A percentile compares a stretch with the other conserved stretches of the same genome.
Conservation (phyloP, 1,140 invertebrate genomes). For the Pollicipes pollicipes region DNA sequence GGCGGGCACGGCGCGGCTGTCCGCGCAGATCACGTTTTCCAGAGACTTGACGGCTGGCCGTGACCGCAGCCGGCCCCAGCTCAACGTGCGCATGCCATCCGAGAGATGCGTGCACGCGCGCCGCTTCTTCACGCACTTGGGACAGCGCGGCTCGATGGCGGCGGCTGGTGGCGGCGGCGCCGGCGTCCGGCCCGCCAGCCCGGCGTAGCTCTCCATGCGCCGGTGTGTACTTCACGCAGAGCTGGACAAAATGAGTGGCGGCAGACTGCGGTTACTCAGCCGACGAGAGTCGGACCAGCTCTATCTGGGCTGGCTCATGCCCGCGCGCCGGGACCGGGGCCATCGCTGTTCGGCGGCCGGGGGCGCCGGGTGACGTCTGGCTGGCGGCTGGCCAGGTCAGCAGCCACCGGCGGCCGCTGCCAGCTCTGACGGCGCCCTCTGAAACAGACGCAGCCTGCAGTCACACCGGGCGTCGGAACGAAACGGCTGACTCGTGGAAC, state of each 20-base stretch:
- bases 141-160: not conserved
- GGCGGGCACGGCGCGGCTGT: not conserved
- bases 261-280: not conserved
- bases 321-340: too few species aligned
- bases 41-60: not conserved
- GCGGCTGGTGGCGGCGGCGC: too few species aligned
- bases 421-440: not conserved
- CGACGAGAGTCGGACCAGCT: not conserved
- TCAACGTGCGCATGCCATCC: not conserved
- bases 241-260: not conserved
- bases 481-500: too few species aligned
- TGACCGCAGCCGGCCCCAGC: not conserved
- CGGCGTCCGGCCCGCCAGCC: not conserved
- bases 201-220: not conserved
- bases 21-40: not conserved
- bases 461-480: too few species aligned
- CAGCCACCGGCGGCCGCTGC: too few species aligned
- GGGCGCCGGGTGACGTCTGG: too few species aligned
- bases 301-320: not conserved
- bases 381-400: not conserved
- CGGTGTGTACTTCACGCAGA: not conserved
- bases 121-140: not conserved
- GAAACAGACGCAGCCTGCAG: not conserved
- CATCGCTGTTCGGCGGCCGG: not conserved
- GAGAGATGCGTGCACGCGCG: not conserved